Conservation (phyloP, 2,113 vertebrate genomes). For the Xiphorhynchus elegans region DNA sequence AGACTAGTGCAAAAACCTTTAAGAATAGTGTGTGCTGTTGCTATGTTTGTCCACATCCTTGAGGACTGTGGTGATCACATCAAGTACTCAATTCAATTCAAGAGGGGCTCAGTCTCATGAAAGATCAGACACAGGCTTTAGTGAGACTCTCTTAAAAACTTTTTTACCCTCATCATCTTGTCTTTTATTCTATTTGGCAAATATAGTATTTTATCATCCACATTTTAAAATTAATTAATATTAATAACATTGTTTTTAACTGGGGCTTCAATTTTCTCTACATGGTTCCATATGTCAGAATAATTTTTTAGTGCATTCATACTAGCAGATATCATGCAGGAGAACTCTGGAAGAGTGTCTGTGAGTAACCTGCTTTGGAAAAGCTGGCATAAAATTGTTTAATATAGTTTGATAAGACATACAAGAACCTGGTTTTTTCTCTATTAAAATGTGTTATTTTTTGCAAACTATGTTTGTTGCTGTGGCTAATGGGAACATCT, state of each 20-base stretch:
- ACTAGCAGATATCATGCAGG: neutral
- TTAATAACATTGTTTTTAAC: neutral
- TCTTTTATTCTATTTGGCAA: neutral
- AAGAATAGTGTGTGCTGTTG: neutral
- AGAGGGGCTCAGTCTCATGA: neutral
- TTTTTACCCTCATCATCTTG: neutral
- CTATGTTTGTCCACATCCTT: neutral
- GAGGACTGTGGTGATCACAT: neutral
- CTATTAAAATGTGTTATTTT: neutral
- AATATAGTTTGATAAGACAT: neutral
- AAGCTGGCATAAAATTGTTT: neutral
- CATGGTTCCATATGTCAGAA: neutral
- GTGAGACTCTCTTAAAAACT: neutral
- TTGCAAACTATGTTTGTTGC: neutral
- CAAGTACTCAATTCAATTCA: neutral
- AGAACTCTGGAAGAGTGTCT: neutral
- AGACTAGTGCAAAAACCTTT: neutral
- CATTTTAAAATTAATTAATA: neutral
- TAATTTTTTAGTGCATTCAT: neutral
- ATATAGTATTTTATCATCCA: neutral
- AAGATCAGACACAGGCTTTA: neutral
- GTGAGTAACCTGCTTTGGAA: neutral
- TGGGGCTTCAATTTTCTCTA: neutral
- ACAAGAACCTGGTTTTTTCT: neutral
- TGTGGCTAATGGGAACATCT: neutral